Evolutionary conservation across 2,888 invertebrate genomes (phyloP).

Genomic region (Lasioglossum pauxillum): DNA sequence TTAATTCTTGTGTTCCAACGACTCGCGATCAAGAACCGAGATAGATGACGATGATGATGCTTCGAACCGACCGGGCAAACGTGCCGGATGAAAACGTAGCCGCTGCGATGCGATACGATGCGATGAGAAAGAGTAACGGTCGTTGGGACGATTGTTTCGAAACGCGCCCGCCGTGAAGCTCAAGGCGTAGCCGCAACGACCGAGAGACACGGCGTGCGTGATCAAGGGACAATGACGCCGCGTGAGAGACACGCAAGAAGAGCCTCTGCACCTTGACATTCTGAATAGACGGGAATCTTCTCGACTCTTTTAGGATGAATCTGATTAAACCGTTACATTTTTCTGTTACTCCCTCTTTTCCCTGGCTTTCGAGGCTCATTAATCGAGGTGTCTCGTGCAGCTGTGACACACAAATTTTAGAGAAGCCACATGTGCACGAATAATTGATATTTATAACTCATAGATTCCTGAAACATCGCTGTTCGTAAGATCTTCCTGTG

Average conservation of each 20-base stretch:
- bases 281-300: constrained; percentile 2
- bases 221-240: constrained; percentile 14
- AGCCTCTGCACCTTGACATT: constrained; percentile 12
- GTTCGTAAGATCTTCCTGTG: too few relatives aligned
- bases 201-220: constrained; percentile 25
- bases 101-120: neutral
- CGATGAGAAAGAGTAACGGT: constrained; percentile 66
- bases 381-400: neutral
- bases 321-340: constrained; percentile 10
- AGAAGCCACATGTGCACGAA: neutral
- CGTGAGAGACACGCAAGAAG: neutral
- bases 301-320: neutral
- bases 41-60: neutral
- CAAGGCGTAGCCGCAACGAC: constrained; percentile 49
- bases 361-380: neutral
- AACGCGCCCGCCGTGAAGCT: constrained; percentile 60
- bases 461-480: neutral
- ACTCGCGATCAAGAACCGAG: neutral
- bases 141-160: constrained; percentile 62
- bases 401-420: neutral
- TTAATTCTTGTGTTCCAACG: neutral
- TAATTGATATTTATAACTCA: neutral
- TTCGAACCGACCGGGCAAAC: neutral
- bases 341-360: neutral
- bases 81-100: neutral